These are phyloP conservation scores for Chiroxiphia lanceolata DNA, from an alignment of 2,797 vertebrate species.

Conservation along the genomic window DNA sequence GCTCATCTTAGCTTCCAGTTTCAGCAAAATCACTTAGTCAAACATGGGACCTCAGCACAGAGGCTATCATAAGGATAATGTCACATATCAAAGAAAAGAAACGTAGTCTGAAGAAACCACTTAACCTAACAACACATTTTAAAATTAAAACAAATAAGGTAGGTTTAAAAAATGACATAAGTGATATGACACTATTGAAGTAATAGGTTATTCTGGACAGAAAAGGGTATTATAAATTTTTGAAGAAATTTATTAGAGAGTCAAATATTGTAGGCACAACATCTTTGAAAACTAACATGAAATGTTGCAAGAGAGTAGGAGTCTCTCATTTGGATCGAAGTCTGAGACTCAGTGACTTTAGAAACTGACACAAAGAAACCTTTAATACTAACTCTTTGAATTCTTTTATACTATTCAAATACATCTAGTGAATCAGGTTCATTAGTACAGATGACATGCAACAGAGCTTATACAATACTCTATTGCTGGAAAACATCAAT, in stretches of 20 bases:
- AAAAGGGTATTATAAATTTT: neutral
- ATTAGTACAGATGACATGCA: neutral
- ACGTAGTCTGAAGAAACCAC: neutral
- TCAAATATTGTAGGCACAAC: neutral
- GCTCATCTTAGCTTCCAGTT: neutral
- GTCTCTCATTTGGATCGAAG: neutral
- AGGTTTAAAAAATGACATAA: neutral
- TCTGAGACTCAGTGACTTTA: neutral
- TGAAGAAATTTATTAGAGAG: neutral
- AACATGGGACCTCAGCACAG: neutral
- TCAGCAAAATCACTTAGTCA: conserved; percentile 5
- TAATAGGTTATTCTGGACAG: neutral
- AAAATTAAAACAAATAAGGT: neutral
- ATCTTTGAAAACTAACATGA: neutral
- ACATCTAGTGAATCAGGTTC: neutral
- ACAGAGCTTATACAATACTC: neutral
- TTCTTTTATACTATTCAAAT: neutral
- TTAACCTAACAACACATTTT: neutral
- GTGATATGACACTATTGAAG: neutral
- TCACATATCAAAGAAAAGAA: neutral
- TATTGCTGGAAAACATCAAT: neutral
- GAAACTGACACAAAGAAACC: neutral
- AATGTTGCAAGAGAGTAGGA: neutral
- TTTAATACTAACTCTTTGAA: neutral
- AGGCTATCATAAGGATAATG: neutral